Percentiles rank a stretch among this genome's conserved stretches.
These are phyloP conservation scores for Scolopax rusticola DNA, from an alignment of 2,797 vertebrate genomes.

Conservation along the genomic window DNA sequence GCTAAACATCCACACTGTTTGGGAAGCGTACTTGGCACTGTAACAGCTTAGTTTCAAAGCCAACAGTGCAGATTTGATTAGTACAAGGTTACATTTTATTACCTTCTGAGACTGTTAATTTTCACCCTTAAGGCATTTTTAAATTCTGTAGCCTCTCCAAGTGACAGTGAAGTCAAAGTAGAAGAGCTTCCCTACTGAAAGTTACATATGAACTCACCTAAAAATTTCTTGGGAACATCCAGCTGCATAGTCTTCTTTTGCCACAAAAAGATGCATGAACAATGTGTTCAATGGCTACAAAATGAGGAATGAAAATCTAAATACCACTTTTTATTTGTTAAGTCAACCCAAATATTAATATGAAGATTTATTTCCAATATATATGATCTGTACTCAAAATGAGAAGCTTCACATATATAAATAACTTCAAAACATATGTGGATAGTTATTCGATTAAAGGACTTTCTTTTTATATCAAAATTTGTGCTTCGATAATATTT, in stretches of 20 bases:
- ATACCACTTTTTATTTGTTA: not conserved
- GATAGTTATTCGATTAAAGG: not conserved
- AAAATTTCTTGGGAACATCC: conserved; percentile 85
- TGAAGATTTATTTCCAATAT: not conserved
- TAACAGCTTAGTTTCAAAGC: not conserved
- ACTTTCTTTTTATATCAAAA: not conserved
- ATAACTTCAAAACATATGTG: not conserved
- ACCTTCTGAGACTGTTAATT: not conserved
- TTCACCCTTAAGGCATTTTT: not conserved
- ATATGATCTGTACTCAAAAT: not conserved
- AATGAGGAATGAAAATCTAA: not conserved
- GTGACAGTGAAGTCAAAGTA: not conserved
- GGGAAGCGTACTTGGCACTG: not conserved
- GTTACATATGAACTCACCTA: conserved; percentile 78
- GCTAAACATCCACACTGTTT: not conserved
- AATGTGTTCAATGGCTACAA: conserved; percentile 90
- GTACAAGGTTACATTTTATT: not conserved
- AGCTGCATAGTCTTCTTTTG: conserved; percentile 74
- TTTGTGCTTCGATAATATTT: not conserved
- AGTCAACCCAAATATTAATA: not conserved
- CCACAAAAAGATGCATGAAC: conserved; percentile 92
- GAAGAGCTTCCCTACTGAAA: not conserved
- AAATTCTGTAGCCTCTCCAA: not conserved
- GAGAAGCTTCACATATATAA: not conserved
- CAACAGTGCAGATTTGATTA: not conserved